Evolutionary conservation across 2,797 vertebrate genomes (phyloP).

Genomic region (Sphenodon punctatus): DNA sequence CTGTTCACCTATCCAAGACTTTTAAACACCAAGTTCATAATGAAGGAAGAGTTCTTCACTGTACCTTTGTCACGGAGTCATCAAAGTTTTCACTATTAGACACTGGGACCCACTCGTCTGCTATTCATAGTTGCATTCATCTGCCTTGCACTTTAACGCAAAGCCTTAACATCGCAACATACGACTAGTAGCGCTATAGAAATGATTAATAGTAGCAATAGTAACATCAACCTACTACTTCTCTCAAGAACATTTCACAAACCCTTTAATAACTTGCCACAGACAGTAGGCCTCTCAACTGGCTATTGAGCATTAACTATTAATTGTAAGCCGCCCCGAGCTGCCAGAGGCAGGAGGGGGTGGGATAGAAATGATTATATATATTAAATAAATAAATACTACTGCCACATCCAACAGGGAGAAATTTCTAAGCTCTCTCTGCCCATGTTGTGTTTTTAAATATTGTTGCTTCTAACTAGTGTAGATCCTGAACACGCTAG

Average conservation of each 20-base stretch:
- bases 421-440: background rate
- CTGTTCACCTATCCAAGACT: background rate
- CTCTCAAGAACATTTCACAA: background rate
- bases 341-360: too few species aligned
- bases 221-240: background rate
- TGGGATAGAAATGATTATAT: too few species aligned
- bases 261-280: background rate
- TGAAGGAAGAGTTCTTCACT: background rate
- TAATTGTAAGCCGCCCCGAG: too few species aligned
- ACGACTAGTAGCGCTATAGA: too few species aligned
- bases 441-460: background rate
- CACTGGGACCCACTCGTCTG: too few species aligned
- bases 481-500: background rate
- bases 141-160: background rate
- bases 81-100: background rate
- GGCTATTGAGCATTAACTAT: background rate
- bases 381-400: too few species aligned
- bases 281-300: background rate
- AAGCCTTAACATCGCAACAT: too few species aligned
- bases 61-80: background rate
- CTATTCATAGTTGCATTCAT: too few species aligned
- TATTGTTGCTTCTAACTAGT: background rate
- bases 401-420: background rate
- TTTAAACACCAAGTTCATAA: background rate
- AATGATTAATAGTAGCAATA: too few species aligned